Evolutionary conservation across 1,140 invertebrate genomes (phyloP).

Genomic region (Glomeris maerens): DNA sequence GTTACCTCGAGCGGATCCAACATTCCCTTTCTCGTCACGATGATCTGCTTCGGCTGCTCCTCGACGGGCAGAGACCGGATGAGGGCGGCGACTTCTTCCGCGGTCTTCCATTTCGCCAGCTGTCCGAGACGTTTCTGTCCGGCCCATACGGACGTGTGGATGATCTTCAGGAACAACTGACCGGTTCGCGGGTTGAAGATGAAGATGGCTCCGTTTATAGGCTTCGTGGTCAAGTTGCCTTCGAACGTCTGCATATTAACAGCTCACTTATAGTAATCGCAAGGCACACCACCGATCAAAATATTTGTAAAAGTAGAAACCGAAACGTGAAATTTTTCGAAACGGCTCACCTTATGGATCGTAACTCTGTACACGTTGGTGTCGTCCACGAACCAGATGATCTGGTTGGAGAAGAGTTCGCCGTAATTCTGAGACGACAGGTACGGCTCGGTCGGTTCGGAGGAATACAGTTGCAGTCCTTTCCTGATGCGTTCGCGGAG

Average conservation of each 20-base stretch:
- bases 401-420: conserved; percentile 98
- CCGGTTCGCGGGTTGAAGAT: conserved; percentile 99
- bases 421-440: conserved; percentile 98
- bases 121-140: conserved; percentile 58
- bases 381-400: conserved; percentile 99
- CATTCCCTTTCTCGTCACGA: conserved; percentile 98
- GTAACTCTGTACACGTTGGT: conserved; percentile 99
- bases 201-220: conserved; percentile 99
- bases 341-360: conserved; percentile 66
- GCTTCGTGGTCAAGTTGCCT: conserved; percentile 98
- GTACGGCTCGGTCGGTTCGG: conserved; percentile 98
- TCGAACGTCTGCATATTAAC: conserved; percentile 72
- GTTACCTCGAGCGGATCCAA: conserved; percentile 85
- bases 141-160: conserved; percentile 99
- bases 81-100: conserved; percentile 97
- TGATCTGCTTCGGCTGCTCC: conserved; percentile 99
- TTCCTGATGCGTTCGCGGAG: conserved; percentile 93
- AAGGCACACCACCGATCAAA: no score
- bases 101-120: conserved; percentile 99
- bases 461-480: conserved; percentile 94
- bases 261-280: no score
- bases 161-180: conserved; percentile 99
- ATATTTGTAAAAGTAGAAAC: no score
- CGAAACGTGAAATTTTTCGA: no score
- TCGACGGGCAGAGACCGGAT: conserved; percentile 98